Conservation (phyloP, 1,140 invertebrate species). For the Atta cephalotes region DNA sequence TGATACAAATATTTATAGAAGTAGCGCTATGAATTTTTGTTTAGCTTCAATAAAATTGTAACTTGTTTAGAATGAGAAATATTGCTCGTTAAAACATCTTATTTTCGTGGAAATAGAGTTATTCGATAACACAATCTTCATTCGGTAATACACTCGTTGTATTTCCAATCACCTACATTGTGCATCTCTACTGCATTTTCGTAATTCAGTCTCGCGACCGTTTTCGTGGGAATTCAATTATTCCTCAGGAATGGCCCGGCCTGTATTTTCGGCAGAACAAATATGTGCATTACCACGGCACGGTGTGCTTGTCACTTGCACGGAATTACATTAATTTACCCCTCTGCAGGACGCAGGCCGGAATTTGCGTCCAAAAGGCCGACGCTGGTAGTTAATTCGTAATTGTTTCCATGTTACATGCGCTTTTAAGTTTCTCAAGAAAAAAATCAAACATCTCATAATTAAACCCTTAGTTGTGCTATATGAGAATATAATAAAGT, state of each 20-base stretch:
- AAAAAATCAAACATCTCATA: conserved; percentile 3
- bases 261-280: conserved; percentile 55
- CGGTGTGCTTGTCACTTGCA: conserved; percentile 52
- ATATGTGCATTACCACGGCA: conserved; percentile 30
- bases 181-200: conserved; percentile 45
- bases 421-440: conserved; percentile 14
- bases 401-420: conserved; percentile 24
- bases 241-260: conserved; percentile 42
- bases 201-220: conserved; percentile 29
- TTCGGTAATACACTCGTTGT: conserved; percentile 13
- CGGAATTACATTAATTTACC: conserved; percentile 63
- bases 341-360: conserved; percentile 22
- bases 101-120: conserved; percentile 34
- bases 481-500: background rate
- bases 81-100: conserved; percentile 31
- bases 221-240: conserved; percentile 63
- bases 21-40: no score
- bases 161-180: background rate
- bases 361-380: conserved; percentile 52
- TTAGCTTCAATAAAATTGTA: background rate
- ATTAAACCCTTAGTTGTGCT: background rate
- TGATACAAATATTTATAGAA: no score
- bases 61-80: background rate
- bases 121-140: conserved; percentile 18
- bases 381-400: conserved; percentile 30